A percentile compares a stretch with the other conserved stretches of the same genome.
phyloP scores from a whole-genome alignment of 2,113 vertebrate species.

The Pygoscelis adeliae region DNA sequence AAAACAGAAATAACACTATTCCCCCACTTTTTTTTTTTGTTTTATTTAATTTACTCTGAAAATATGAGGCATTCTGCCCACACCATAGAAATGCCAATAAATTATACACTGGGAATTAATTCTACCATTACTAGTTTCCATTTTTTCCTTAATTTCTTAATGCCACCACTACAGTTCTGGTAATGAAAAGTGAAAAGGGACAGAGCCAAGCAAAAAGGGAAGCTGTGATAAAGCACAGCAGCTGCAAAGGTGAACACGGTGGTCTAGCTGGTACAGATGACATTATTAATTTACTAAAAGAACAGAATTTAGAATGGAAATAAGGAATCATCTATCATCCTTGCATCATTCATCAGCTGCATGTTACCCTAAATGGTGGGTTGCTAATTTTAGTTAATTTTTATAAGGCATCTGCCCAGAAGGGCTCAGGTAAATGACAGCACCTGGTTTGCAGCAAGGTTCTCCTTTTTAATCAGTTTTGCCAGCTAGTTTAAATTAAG shows the following conservation, averaged over 20 bases:
- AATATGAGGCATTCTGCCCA: neutral
- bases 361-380: neutral
- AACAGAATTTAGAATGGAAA: neutral
- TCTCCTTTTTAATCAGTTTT: neutral
- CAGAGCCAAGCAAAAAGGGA: neutral
- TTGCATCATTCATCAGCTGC: neutral
- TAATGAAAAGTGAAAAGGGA: neutral
- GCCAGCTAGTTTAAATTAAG: neutral
- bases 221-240: neutral
- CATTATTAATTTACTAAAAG: neutral
- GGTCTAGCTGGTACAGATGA: neutral
- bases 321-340: neutral
- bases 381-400: neutral
- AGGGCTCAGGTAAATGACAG: neutral
- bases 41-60: neutral
- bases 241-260: neutral
- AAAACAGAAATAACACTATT: neutral
- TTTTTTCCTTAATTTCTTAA: neutral
- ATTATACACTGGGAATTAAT: neutral
- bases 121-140: neutral
- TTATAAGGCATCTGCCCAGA: neutral
- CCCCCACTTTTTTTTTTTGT: neutral
- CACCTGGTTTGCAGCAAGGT: neutral
- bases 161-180: neutral
- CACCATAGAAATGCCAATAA: neutral